Base-by-base conservation (phyloP, 2,888 invertebrate species). In the Polylopha cassiicola region DNA sequence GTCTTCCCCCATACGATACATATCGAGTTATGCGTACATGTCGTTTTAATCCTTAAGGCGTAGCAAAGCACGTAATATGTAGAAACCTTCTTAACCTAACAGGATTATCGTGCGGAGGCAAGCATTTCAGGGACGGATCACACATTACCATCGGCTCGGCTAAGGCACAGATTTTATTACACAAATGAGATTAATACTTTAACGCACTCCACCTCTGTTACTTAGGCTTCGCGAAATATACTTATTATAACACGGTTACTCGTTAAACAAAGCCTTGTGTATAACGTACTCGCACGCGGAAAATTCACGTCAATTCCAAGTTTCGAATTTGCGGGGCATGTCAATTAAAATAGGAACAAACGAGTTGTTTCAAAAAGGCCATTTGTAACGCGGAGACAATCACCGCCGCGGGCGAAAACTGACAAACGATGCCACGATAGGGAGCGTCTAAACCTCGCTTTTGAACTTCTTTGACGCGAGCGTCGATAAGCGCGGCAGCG, bases 51-150 rank as follows among this genome's bases (percentile, higher is more conserved):
- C 89, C 88, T 85, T 88, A 88, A 88, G 88, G 88, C 88, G 87
- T 76, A 84, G 84, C 87, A 88, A 88, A 88, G 87, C 88, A 88
- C 85, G 87, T 89, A 89, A 89, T 89, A 88, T 88, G 89, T 88
- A 87, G 88, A 89, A 89, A 89, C 89, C 89, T 89, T 89, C 89
- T 89, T 89, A 89, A 87, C 88, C 88, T 89, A 89, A 89, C 89
- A 89, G 88, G 89, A 89, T 89, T 89, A 89, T 87, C 89, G 87
- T 79, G 84, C 74, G 86, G 87, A 87, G 87, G 88, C 76, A 78
- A 80, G 86, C 84, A 81, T 81, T 81, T 82, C 85, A 86, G 86
- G 86, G 87, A 77, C 87, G 86, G 86, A 85, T 86, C 81, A 79
- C 73, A 73, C 72, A 71, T 71, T 72, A 70, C 75, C 68, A 62